Conservation (phyloP, 2,888 invertebrate genomes). For the Julus scanicus region DNA sequence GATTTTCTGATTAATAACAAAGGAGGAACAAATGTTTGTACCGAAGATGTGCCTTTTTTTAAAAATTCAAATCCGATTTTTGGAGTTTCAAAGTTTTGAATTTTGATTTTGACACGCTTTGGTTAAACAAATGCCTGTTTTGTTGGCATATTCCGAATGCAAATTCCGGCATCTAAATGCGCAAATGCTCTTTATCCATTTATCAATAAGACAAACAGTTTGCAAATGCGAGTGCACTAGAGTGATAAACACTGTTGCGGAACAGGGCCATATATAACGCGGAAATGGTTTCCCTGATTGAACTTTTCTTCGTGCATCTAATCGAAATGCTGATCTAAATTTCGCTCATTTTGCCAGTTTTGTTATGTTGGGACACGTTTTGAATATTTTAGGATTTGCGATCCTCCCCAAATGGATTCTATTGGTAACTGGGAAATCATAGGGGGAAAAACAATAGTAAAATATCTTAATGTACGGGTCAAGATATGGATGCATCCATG, state of each 20-base stretch:
- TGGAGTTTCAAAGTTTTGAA: background rate
- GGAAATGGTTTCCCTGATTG: constrained; percentile 43
- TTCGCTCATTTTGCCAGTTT: constrained; percentile 45
- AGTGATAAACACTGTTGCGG: constrained; percentile 42
- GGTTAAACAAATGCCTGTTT: background rate
- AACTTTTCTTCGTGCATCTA: constrained; percentile 47
- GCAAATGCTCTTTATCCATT: constrained; percentile 43
- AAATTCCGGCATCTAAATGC: constrained; percentile 43
- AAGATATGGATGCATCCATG: background rate
- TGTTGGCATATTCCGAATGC: background rate
- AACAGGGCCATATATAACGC: constrained; percentile 36
- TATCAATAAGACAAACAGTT: constrained; percentile 45
- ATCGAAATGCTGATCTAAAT: constrained; percentile 45
- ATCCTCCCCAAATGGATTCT: constrained; percentile 13
- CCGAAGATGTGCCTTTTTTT: background rate
- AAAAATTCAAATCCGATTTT: background rate
- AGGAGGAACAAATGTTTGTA: background rate
- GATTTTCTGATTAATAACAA: background rate
- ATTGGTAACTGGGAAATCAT: constrained; percentile 37
- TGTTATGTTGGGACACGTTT: constrained; percentile 36
- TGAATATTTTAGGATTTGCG: constrained; percentile 40
- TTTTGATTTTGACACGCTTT: background rate
- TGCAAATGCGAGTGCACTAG: constrained; percentile 45
- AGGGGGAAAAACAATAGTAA: constrained; percentile 38
- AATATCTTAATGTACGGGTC: constrained; percentile 36